phyloP scores from a whole-genome alignment of 2,113 vertebrate species.

The Cromileptes altivelis region DNA sequence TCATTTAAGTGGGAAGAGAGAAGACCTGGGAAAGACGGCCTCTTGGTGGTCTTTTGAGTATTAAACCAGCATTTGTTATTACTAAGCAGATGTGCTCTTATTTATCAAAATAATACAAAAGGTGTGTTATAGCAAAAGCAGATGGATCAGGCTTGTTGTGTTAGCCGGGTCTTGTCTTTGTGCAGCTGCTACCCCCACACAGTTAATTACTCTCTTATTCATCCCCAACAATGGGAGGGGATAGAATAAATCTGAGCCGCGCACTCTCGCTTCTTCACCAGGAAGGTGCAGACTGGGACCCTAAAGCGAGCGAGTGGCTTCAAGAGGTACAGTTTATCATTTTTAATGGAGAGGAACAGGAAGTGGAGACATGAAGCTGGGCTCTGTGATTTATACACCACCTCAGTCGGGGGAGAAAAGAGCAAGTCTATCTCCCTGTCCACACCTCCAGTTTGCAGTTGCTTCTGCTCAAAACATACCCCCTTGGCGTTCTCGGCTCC shows the following conservation, averaged over 20 bases:
- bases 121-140: constrained; percentile 71
- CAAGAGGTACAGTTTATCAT: constrained; percentile 84
- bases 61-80: constrained; percentile 77
- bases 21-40: constrained; percentile 58
- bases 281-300: constrained; percentile 80
- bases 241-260: constrained; percentile 77
- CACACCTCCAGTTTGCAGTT: constrained; percentile 63
- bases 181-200: constrained; percentile 74
- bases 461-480: constrained; percentile 4
- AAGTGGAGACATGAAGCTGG: constrained; percentile 76
- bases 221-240: constrained; percentile 77
- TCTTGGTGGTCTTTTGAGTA: constrained; percentile 72
- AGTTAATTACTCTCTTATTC: constrained; percentile 85
- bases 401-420: constrained; percentile 56
- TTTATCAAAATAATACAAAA: constrained; percentile 81
- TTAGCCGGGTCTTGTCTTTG: constrained; percentile 69
- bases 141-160: constrained; percentile 76
- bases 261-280: constrained; percentile 67
- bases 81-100: constrained; percentile 77
- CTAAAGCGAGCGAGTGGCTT: constrained; percentile 77
- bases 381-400: constrained; percentile 76
- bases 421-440: constrained; percentile 75
- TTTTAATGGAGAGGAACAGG: constrained; percentile 84
- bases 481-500: constrained; percentile 30
- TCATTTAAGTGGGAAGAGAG: constrained; percentile 77